These are phyloP conservation scores for Misgurnus mizolepis DNA, from an alignment of 2,113 vertebrate species.

Conservation along the genomic window DNA sequence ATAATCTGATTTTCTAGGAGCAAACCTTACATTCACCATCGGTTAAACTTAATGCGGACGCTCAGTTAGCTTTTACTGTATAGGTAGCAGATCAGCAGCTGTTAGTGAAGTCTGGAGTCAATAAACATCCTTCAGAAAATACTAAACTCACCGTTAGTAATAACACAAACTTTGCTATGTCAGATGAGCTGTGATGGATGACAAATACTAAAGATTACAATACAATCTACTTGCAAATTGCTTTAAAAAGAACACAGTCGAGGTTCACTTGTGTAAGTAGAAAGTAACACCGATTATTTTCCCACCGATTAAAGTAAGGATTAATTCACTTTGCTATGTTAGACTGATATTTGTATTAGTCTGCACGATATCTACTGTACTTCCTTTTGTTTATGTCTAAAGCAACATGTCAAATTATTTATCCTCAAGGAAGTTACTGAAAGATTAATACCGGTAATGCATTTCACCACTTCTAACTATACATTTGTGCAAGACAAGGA, in stretches of 20 bases:
- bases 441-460: constrained; percentile 50
- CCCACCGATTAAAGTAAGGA: constrained; percentile 39
- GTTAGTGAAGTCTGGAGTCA: constrained; percentile 51
- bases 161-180: constrained; percentile 38
- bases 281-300: constrained; percentile 32
- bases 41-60: constrained; percentile 71
- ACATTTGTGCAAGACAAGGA: constrained; percentile 57
- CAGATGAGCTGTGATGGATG: constrained; percentile 46
- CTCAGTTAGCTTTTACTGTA: constrained; percentile 42
- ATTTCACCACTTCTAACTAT: constrained; percentile 55
- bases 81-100: constrained; percentile 52
- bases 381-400: constrained; percentile 48
- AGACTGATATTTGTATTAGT: constrained; percentile 45
- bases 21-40: constrained; percentile 82
- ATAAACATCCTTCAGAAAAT: constrained; percentile 35
- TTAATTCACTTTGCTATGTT: constrained; percentile 48
- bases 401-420: constrained; percentile 52
- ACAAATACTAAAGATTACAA: constrained; percentile 23
- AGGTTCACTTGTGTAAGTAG: constrained; percentile 43
- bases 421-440: constrained; percentile 52
- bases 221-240: constrained; percentile 32
- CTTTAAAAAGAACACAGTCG: constrained; percentile 24
- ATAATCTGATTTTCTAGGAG: constrained; percentile 68
- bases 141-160: constrained; percentile 30
- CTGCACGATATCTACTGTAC: constrained; percentile 56